Base-by-base conservation (phyloP, 2,888 invertebrate genomes). In the Tachystola acroxantha region DNA sequence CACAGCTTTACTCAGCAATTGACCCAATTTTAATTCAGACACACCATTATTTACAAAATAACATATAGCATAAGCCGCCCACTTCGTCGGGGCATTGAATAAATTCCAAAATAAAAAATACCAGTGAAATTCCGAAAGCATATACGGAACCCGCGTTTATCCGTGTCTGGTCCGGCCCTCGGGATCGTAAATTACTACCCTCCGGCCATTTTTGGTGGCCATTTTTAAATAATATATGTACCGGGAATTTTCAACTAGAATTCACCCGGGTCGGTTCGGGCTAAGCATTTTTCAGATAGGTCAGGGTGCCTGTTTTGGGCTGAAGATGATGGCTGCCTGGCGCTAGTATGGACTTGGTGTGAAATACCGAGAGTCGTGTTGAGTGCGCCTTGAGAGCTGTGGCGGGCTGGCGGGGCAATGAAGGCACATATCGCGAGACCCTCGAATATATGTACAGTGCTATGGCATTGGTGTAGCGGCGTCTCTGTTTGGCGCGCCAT, bases 81-180 rank as follows among this genome's bases (percentile, higher is more conserved):
- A 61, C 49, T 44, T 42, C 56, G 57, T 47, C 42, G 40, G 52
- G 54, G 49, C 48, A 55, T 63, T 63, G 64, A 60, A 73, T 72
- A 73, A 72, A 68, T 72, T 68, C 61, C 63, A 60, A 56, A 64
- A 69, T 64, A 63, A 58, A 63, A 57, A 59, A 59, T 49, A 46
- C 45, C 50, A 43, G 51, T 48, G 46, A 57, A 69, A 67, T 60
- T 67, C 55, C 52, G 53, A 59, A 48, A 59, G 61, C 58, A 56
- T 63, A 62, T 60, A 53, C 44, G 58, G 64, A 59, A 55, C 64
- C 62, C 47, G 63, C 37, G 43, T 55, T 52, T 50, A 45, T 54
- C 48, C 52, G 46, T 46, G 52, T 53, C 59, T 39, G 49, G 44
- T 25, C 37, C 43, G 46, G 50, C 49, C 50, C 45, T 44, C 40